These are phyloP conservation scores for Coregonus ussuriensis DNA, from an alignment of 2,797 vertebrate genomes.

Conservation along the genomic window DNA sequence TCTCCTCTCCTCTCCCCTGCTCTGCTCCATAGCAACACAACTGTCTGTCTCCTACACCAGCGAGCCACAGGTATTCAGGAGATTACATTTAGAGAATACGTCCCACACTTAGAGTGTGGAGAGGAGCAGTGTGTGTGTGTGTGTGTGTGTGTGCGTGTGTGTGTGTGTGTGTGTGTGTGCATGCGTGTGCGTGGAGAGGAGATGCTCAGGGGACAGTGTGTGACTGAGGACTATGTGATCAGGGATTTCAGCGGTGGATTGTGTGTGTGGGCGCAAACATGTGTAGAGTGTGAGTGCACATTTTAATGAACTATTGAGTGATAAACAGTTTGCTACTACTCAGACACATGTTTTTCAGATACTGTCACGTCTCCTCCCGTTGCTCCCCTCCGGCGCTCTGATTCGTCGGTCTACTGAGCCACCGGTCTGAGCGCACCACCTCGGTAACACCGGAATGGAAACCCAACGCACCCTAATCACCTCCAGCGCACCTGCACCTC, in stretches of 20 bases:
- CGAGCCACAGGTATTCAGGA: background rate
- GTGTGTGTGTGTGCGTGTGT: too few relatives aligned
- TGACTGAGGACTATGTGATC: background rate
- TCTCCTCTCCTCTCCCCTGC: background rate
- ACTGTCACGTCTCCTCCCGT: too few relatives aligned
- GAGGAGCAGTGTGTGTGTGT: background rate
- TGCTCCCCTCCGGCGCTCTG: too few relatives aligned
- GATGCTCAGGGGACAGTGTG: background rate
- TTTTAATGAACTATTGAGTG: background rate
- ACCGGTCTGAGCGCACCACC: too few relatives aligned
- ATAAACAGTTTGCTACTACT: background rate
- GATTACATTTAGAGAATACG: background rate
- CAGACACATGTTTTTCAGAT: background rate
- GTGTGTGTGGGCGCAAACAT: background rate
- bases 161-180: background rate
- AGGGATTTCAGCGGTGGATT: background rate
- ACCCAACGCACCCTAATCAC: too few relatives aligned
- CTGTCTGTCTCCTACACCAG: background rate
- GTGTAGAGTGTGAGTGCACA: background rate
- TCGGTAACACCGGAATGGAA: too few relatives aligned
- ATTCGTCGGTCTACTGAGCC: too few relatives aligned
- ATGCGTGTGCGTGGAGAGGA: background rate
- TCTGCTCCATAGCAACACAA: background rate
- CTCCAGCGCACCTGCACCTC: too few relatives aligned
- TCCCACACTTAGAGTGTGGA: background rate